These are phyloP conservation scores for Rhabditoides inermis DNA, from an alignment of 2,888 invertebrate species.

Conservation along the genomic window DNA sequence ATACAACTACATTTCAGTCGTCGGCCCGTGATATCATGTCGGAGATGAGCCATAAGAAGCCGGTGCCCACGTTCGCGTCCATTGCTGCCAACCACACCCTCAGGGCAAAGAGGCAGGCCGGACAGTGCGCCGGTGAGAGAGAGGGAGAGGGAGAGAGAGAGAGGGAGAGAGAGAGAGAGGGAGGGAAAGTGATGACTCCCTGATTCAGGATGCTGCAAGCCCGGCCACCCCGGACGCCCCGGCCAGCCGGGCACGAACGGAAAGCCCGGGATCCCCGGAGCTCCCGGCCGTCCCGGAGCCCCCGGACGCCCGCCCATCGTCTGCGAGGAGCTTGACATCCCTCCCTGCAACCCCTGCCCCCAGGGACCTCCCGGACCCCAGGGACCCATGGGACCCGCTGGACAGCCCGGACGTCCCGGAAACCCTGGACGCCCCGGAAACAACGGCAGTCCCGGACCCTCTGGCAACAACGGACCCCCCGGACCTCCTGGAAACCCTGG, in stretches of 20 bases:
- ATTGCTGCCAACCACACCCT: constrained; percentile 25
- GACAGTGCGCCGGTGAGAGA: constrained; percentile 34
- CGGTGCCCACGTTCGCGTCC: constrained; percentile 22
- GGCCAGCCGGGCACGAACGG: constrained; percentile 39
- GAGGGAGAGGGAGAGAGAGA: too few species aligned
- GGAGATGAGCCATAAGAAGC: constrained; percentile 45
- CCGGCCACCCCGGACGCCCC: constrained; percentile 48
- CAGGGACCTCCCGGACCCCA: constrained; percentile 45
- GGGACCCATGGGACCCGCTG: constrained; percentile 36
- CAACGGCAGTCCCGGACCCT: constrained; percentile 35
- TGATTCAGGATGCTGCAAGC: constrained; percentile 40
- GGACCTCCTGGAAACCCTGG: constrained; percentile 38
- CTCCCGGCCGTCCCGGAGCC: constrained; percentile 38
- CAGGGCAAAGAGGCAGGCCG: constrained; percentile 38
- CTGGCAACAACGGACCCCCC: constrained; percentile 36
- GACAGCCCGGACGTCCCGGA: constrained; percentile 41
- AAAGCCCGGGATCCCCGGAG: constrained; percentile 41
- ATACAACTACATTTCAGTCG: constrained; percentile 17
- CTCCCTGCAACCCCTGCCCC: constrained; percentile 51
- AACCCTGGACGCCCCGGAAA: constrained; percentile 45
- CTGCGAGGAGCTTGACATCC: constrained; percentile 50
- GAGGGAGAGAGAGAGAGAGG: not conserved
- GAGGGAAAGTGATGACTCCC: not conserved
- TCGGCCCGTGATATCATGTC: constrained; percentile 49
- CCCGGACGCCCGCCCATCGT: constrained; percentile 46